Base-by-base conservation (phyloP, 1,140 invertebrate species). In the Orius insidiosus region DNA sequence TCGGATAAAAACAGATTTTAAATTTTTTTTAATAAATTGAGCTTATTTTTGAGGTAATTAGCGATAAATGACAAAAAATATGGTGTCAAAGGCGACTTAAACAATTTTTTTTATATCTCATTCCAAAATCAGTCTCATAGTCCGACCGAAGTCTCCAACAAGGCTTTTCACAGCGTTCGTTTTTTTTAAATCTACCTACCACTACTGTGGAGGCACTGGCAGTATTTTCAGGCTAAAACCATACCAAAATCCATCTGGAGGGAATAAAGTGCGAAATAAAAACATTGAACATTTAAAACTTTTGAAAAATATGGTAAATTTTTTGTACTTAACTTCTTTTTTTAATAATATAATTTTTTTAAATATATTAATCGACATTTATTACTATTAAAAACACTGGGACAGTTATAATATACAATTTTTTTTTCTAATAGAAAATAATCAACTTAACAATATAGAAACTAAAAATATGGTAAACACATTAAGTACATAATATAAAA, bases 381-480 rank as follows among this genome's bases (percentile, higher is more conserved):
- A 41, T 40, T 31, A 37, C 45, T 46, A 19, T 43, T 31, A 32
- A 34, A 43, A 50, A 50, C 49, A 50, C 49, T 50, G 49, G 49
- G 49, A 46, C 49, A 50, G 38, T 35, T 42, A 50, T 36, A 50
- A 50, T 50, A 38, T 50, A 45, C 44, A 45, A 34, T 45, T 38
- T 34, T 33, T 39, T 40, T 32, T 19, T 41, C 39, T 16, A n/a
- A 31, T 18, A 46, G 45, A 46, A 47, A 47, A 38, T 14, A 39
- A 38, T 38, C 42, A 40, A 38, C 35, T 42, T 41, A 40, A 40
- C 32, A 45, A 41, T 46, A 46, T 46, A 50, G 11, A 46, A 46
- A 50, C 49, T 50, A 42, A 50, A 50, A 50, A 36, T 47, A 50
- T 50, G 49, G 49, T 50, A 50, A 50, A 50, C 49, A 46, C 45